phyloP scores from a whole-genome alignment of 2,888 invertebrate species.

The Drosophila algonquin region DNA sequence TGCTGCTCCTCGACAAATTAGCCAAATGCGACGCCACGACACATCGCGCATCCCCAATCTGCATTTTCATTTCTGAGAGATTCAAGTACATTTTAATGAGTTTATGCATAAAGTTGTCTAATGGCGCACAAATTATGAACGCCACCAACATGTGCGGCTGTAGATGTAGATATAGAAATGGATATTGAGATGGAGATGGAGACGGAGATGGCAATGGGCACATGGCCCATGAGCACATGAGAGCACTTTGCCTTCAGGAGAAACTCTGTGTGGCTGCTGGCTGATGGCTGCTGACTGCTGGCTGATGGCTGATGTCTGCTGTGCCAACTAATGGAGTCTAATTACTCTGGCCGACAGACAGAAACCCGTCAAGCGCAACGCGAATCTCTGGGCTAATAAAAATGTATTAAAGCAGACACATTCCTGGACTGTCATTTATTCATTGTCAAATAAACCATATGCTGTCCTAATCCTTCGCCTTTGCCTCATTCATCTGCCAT shows the following conservation, averaged over 20 bases:
- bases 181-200: conserved; percentile 47
- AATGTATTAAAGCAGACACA: conserved; percentile 62
- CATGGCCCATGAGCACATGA: conserved; percentile 57
- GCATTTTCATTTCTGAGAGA: conserved; percentile 44
- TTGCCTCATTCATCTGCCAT: neutral
- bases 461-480: neutral
- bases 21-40: conserved; percentile 58
- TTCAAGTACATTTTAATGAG: conserved; percentile 79
- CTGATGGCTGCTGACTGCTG: neutral
- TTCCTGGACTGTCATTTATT: conserved; percentile 40
- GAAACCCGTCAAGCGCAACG: conserved; percentile 32
- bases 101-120: conserved; percentile 73
- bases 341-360: conserved; percentile 62
- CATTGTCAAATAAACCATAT: conserved; percentile 33
- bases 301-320: conserved; percentile 38
- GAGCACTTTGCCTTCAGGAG: conserved; percentile 39
- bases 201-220: conserved; percentile 49
- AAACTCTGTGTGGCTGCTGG: no score
- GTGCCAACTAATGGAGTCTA: conserved; percentile 70
- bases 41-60: conserved; percentile 28
- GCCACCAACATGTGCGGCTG: conserved; percentile 37
- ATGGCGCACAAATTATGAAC: conserved; percentile 79
- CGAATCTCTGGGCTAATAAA: conserved; percentile 65
- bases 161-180: conserved; percentile 26
- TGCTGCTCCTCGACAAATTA: conserved; percentile 75